A percentile compares a stretch with the other conserved stretches of the same genome.
phyloP scores from a whole-genome alignment of 1,140 invertebrate species.

The Bombus haemorrhoidalis region DNA sequence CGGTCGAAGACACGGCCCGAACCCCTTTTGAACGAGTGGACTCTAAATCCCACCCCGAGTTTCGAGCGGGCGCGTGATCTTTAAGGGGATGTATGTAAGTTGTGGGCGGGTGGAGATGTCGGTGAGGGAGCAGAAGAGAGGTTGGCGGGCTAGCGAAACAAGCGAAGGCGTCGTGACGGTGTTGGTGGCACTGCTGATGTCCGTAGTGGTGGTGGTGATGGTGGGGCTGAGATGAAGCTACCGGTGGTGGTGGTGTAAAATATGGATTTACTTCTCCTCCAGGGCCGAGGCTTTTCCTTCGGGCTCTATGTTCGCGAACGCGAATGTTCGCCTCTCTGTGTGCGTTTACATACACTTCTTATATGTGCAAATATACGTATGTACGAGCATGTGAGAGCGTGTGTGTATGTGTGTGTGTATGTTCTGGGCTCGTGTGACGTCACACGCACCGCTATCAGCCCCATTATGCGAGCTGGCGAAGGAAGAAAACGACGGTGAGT shows the following conservation, averaged over 20 bases:
- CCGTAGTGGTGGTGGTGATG: constrained; percentile 36
- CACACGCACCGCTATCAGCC: constrained; percentile 70
- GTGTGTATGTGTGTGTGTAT: constrained; percentile 56
- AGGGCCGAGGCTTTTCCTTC: constrained; percentile 76
- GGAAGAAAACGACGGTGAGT: constrained; percentile 35
- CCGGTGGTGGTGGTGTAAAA: constrained; percentile 79
- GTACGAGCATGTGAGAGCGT: constrained; percentile 1
- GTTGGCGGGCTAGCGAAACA: constrained; percentile 73
- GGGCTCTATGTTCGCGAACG: constrained; percentile 71
- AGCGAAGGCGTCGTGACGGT: constrained; percentile 72
- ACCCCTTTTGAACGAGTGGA: constrained; percentile 57
- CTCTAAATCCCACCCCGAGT: constrained; percentile 48
- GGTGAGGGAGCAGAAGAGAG: constrained; percentile 37
- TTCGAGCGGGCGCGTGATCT: constrained; percentile 66
- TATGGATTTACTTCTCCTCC: constrained; percentile 82
- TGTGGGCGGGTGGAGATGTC: constrained; percentile 52
- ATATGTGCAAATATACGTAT: neutral
- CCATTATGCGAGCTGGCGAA: constrained; percentile 63
- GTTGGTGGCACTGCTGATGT: constrained; percentile 39
- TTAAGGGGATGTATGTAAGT: constrained; percentile 70
- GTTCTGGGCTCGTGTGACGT: constrained; percentile 73
- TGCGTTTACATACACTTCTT: constrained; percentile 49
- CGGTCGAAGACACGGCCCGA: constrained; percentile 52
- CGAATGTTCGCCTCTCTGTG: constrained; percentile 11
- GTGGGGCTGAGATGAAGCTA: constrained; percentile 24